These are phyloP conservation scores for Amphiprion ocellaris DNA, from an alignment of 2,113 vertebrate genomes.

Conservation along the genomic window DNA sequence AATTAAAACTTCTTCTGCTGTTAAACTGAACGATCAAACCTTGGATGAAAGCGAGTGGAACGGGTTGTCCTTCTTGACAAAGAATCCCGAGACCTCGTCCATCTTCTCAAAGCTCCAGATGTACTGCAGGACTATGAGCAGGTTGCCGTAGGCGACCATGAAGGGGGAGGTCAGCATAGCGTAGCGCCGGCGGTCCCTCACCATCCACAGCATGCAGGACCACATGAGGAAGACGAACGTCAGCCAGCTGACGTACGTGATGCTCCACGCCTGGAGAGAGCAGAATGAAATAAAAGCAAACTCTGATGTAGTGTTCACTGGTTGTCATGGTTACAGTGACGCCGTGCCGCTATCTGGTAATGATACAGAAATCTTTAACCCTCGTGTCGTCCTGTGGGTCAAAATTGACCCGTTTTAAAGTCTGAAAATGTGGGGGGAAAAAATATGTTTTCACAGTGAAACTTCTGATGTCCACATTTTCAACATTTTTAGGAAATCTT, in stretches of 20 bases:
- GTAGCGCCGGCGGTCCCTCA: constrained; percentile 93
- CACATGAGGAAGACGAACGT: constrained; percentile 97
- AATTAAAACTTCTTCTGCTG: background rate
- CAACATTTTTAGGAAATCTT: too few relatives aligned
- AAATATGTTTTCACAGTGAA: too few relatives aligned
- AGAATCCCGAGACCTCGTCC: constrained; percentile 84
- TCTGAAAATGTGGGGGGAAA: too few relatives aligned
- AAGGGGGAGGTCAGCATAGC: constrained; percentile 97
- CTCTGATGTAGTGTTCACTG: background rate
- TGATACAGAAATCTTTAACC: too few relatives aligned
- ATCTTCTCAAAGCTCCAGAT: constrained; percentile 93
- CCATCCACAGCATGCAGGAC: constrained; percentile 98
- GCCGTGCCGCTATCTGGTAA: too few relatives aligned
- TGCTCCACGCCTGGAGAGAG: constrained; percentile 92
- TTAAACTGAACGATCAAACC: constrained; percentile 75
- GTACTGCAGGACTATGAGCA: constrained; percentile 93
- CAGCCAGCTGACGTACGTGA: constrained; percentile 98
- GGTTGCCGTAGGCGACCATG: constrained; percentile 96
- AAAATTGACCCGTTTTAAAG: too few relatives aligned
- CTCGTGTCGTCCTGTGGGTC: too few relatives aligned
- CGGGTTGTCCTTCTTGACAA: constrained; percentile 83
- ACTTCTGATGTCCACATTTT: too few relatives aligned
- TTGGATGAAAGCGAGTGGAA: constrained; percentile 93
- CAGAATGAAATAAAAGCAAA: background rate
- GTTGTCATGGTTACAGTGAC: too few relatives aligned